Conservation (phyloP, 2,113 vertebrate species). For the Nothocercus nigrocapillus region DNA sequence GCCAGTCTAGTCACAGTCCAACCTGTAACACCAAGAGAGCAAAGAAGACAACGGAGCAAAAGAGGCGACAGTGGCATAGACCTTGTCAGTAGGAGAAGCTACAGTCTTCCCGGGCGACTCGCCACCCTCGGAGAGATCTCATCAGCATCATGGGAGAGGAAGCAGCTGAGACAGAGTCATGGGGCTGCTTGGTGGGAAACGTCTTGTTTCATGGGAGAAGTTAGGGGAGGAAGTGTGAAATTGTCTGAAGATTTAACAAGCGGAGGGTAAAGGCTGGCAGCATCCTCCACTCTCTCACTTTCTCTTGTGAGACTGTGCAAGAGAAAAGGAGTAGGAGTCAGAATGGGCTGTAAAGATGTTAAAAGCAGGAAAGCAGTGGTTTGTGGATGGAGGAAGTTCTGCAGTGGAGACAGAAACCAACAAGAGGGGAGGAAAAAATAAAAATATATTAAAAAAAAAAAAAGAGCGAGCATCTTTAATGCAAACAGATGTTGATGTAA, state of each 20-base stretch:
- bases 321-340: background rate
- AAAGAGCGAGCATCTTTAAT: background rate
- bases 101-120: background rate
- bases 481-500: background rate
- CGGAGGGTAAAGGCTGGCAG: background rate
- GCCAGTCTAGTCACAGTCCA: background rate
- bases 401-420: background rate
- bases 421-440: background rate
- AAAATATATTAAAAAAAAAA: background rate
- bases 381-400: background rate
- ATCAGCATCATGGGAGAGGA: background rate
- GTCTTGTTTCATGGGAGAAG: background rate
- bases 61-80: background rate
- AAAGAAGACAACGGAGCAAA: background rate
- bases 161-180: background rate
- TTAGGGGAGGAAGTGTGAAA: background rate
- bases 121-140: background rate
- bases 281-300: background rate
- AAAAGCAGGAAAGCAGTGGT: background rate
- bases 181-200: background rate
- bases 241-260: background rate
- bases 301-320: background rate
- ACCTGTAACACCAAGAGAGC: background rate
- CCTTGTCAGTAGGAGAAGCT: background rate
- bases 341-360: background rate